phyloP scores from a whole-genome alignment of 2,113 vertebrate species.

The Ondatra zibethicus region DNA sequence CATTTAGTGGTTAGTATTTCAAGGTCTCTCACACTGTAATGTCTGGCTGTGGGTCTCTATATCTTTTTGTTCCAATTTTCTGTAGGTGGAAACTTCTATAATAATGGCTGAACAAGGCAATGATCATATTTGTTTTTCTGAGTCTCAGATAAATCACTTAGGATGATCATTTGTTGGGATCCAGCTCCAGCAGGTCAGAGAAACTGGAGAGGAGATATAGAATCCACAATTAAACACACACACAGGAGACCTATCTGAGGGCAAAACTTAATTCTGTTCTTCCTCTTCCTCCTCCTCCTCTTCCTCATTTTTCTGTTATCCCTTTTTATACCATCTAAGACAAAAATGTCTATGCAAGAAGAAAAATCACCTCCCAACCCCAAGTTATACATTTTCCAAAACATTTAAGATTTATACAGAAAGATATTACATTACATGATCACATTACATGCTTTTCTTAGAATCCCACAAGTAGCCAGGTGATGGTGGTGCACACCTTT shows the following conservation, averaged over 20 bases:
- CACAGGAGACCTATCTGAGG: no score
- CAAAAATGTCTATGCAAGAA: neutral
- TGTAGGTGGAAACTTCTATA: neutral
- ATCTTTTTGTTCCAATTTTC: neutral
- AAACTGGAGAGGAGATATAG: no score
- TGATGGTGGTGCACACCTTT: no score
- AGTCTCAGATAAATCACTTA: neutral
- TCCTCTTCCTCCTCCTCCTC: neutral
- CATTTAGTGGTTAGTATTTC: neutral
- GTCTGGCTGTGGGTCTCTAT: neutral
- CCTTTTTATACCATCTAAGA: no score
- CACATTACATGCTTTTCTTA: neutral
- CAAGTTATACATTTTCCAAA: neutral
- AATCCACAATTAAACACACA: no score
- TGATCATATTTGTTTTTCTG: neutral
- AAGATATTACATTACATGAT: neutral
- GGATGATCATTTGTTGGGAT: neutral
- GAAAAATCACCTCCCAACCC: neutral
- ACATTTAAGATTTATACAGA: neutral
- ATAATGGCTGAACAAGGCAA: neutral
- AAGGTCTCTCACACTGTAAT: neutral
- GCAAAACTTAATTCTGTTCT: neutral
- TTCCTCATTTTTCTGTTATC: neutral
- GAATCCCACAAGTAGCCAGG: neutral
- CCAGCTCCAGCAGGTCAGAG: no score